A percentile compares a stretch with the other conserved stretches of the same genome.
Conservation (phyloP, 2,113 vertebrate species). For the Hemichromis elongatus region DNA sequence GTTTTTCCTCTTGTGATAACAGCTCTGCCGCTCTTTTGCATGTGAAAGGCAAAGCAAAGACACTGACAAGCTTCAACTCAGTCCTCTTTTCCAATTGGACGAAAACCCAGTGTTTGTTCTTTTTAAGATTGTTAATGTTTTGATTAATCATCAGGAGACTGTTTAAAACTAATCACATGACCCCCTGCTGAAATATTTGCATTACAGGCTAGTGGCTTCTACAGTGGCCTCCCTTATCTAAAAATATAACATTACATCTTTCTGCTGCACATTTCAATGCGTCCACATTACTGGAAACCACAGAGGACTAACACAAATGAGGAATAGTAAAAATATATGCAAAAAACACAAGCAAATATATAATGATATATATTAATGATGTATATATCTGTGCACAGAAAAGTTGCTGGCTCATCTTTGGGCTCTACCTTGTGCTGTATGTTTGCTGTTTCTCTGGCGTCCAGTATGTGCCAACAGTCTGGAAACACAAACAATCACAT, state of each 20-base stretch:
- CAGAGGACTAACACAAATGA: background rate
- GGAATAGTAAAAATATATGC: background rate
- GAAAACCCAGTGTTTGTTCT: constrained; percentile 28
- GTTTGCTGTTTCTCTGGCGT: too few species aligned
- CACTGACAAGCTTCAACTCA: constrained; percentile 23
- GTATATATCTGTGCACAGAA: background rate
- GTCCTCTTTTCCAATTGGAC: background rate
- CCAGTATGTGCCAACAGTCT: background rate
- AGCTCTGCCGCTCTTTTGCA: constrained; percentile 10
- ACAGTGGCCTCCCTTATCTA: background rate
- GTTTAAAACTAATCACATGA: background rate
- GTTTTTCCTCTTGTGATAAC: constrained; percentile 20
- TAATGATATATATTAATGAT: background rate
- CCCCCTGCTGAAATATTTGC: background rate
- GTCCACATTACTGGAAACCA: background rate
- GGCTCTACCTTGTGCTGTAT: background rate
- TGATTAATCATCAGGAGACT: constrained; percentile 44
- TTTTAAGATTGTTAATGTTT: constrained; percentile 25
- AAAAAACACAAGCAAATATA: background rate
- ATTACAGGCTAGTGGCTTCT: background rate
- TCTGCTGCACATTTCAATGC: background rate
- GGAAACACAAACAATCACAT: background rate
- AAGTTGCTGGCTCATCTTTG: background rate
- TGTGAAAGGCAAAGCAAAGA: constrained; percentile 43
- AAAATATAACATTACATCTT: background rate